Evolutionary conservation across 2,113 vertebrate species (phyloP), one percentile per base, ranked within the genome.

Genomic region (Hydropotes inermis): DNA sequence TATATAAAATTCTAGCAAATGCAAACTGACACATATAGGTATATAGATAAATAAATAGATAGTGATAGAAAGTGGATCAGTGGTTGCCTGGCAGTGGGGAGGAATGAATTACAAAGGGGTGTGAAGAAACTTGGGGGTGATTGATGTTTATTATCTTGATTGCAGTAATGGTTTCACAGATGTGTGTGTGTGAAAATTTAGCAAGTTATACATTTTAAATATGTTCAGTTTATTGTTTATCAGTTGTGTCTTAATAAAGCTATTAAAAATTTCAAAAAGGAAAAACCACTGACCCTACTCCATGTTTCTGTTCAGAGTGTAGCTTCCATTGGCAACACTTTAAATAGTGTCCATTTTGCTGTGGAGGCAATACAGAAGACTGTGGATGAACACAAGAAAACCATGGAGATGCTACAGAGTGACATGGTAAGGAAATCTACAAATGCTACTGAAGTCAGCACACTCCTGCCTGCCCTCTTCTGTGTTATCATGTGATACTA

Each of bases 321-420:
- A 25, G 99, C 99, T 7, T 99, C 99, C 36, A 99, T 99, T 95
- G 99, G 99, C 36, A 99, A 99, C 98, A 99, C 99, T 0, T 98
- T 99, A 94, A 99, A 99, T 79, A 99, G 99, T 28, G 99, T 99
- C 86, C 99, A 99, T 94, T 99, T 99, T 61, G 99, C 99, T 95
- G 99, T 99, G 97, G 99, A 99, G 96, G 99, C 99, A 6, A 99
- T 99, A 92, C 99, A 99, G 98, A 98, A 99, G 57, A 98, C 98
- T n/a, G 96, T 99, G 36, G 99, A 99, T 82, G 99, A 98, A 76
- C 99, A 99, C 98, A 99, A 98, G 98, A 99, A 99, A 98, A 98
- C 98, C 58, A 97, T 99, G 16, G 99, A 99, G 87, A 95, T 89
- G 23, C 97, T 99, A 25, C 99, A 99, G 97, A 99, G 98, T 85